phyloP scores from a whole-genome alignment of 2,888 invertebrate genomes.

The Incurvaria masculella region DNA sequence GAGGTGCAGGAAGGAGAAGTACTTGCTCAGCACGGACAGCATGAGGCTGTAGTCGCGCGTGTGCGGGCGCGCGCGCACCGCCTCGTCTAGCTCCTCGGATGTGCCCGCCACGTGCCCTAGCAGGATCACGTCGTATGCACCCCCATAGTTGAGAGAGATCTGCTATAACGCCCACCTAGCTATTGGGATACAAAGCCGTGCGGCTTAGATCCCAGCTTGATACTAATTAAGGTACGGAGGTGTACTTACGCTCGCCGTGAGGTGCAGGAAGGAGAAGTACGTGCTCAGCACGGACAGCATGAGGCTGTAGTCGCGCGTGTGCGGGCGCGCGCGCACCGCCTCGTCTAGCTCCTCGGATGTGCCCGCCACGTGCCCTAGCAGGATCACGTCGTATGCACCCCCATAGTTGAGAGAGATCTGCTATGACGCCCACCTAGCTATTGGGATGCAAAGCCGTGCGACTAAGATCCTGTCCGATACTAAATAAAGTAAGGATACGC shows the following conservation, averaged over 20 bases:
- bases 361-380: conserved; percentile 86
- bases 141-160: too few relatives aligned
- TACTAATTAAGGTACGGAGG: too few relatives aligned
- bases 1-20: conserved; percentile 90
- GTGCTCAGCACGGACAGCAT: conserved; percentile 86
- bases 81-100: conserved; percentile 65
- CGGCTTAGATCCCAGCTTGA: too few relatives aligned
- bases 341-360: conserved; percentile 69
- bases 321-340: conserved; percentile 69
- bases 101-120: conserved; percentile 87
- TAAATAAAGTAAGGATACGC: too few relatives aligned
- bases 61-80: conserved; percentile 71
- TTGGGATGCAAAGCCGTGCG: too few relatives aligned
- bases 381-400: conserved; percentile 87
- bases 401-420: too few relatives aligned
- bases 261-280: conserved; percentile 90
- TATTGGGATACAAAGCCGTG: too few relatives aligned
- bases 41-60: conserved; percentile 74
- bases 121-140: conserved; percentile 88
- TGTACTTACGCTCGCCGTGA: conserved; percentile 78
- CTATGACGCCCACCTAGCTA: too few relatives aligned
- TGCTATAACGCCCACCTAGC: too few relatives aligned
- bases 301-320: conserved; percentile 69
- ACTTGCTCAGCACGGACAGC: conserved; percentile 83
- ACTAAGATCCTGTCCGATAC: too few relatives aligned